phyloP scores from a whole-genome alignment of 2,113 vertebrate species.

The Archilochus colubris region DNA sequence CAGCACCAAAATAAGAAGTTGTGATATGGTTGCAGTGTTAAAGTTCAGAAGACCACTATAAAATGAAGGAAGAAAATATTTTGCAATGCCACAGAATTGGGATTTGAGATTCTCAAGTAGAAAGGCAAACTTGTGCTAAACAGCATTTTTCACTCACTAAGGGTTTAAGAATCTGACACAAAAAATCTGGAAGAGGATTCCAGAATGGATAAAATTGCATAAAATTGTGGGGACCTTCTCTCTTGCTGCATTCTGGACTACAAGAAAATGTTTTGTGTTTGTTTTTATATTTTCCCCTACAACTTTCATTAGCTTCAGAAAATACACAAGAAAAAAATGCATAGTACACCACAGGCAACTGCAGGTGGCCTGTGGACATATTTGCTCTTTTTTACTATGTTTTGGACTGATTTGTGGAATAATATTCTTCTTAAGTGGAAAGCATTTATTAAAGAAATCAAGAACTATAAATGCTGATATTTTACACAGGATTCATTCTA shows the following conservation, averaged over 20 bases:
- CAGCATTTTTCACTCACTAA: background rate
- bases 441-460: background rate
- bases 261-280: background rate
- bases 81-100: background rate
- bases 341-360: background rate
- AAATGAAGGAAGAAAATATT: background rate
- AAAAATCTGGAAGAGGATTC: background rate
- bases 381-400: background rate
- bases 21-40: background rate
- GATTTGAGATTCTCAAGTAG: background rate
- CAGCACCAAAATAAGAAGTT: background rate
- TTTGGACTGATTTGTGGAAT: background rate
- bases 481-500: background rate
- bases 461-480: background rate
- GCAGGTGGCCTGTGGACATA: background rate
- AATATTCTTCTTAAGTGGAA: background rate
- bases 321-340: background rate
- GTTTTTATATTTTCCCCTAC: background rate
- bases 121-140: background rate
- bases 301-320: background rate
- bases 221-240: background rate
- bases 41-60: background rate
- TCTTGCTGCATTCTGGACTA: background rate
- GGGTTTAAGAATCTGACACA: background rate
- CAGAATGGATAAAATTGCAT: background rate